phyloP scores from a whole-genome alignment of 2,113 vertebrate genomes.

The Rhinolophus ferrumequinum region DNA sequence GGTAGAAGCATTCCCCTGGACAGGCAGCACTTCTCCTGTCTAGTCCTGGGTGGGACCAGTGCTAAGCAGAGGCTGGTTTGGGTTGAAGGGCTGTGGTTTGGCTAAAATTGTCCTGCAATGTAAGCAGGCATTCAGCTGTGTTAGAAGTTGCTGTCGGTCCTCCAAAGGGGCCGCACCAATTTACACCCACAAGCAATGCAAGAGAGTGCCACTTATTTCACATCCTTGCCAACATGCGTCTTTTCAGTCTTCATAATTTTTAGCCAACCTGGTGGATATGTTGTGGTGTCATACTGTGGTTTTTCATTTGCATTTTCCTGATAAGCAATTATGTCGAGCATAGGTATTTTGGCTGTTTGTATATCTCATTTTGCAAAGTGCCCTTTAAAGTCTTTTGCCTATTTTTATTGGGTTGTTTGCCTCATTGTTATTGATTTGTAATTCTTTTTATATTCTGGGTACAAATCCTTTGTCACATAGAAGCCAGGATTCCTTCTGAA shows the following conservation, averaged over 20 bases:
- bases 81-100: neutral
- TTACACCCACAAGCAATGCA: neutral
- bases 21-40: neutral
- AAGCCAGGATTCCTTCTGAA: neutral
- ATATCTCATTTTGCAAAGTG: neutral
- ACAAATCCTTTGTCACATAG: neutral
- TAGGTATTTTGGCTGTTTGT: neutral
- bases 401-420: neutral
- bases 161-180: neutral
- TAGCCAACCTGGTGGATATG: neutral
- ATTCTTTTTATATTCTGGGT: constrained; percentile 7
- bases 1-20: neutral
- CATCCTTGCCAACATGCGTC: neutral
- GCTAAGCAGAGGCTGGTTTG: neutral
- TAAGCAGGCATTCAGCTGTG: neutral
- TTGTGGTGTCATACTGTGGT: neutral
- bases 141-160: neutral
- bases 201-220: neutral
- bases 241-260: neutral
- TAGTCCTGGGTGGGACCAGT: neutral
- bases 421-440: neutral
- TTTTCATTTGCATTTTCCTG: neutral
- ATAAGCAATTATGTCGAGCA: neutral
- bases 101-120: neutral
- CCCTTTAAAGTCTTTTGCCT: constrained; percentile 7